These are phyloP conservation scores for Gadus chalcogrammus DNA, from an alignment of 2,113 vertebrate species.

Conservation along the genomic window DNA sequence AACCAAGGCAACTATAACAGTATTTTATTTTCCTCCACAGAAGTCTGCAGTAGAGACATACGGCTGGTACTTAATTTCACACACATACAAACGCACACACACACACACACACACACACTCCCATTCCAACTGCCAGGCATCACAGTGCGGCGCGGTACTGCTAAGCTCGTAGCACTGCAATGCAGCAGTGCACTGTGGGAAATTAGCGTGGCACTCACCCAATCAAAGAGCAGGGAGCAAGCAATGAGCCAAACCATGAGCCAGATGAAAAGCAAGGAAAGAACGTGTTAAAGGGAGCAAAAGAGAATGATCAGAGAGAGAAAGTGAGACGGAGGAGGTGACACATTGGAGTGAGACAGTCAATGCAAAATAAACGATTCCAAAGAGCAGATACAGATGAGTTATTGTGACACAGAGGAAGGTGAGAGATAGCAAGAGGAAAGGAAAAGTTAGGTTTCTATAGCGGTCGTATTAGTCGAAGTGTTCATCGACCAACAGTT, in stretches of 20 bases:
- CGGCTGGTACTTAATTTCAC: not conserved
- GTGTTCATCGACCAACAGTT: slow-evolving; percentile 46
- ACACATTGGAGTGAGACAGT: slow-evolving; percentile 4
- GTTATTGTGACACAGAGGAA: too few species aligned
- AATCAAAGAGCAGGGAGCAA: slow-evolving; percentile 71
- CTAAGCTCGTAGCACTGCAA: slow-evolving; percentile 56
- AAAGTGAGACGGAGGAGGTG: slow-evolving; percentile 2
- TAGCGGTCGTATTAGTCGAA: slow-evolving; percentile 31
- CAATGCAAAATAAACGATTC: too few species aligned
- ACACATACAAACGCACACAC: not conserved
- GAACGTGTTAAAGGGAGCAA: slow-evolving; percentile 13
- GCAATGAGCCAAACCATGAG: slow-evolving; percentile 70
- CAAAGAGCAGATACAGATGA: too few species aligned
- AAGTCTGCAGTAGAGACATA: too few species aligned
- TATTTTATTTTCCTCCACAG: not conserved
- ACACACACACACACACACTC: slow-evolving; percentile 3
- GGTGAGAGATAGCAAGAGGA: too few species aligned
- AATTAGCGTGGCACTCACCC: slow-evolving; percentile 67
- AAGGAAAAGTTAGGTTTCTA: slow-evolving; percentile 43
- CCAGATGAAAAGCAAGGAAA: slow-evolving; percentile 45
- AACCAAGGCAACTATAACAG: not conserved
- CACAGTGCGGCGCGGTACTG: slow-evolving; percentile 37
- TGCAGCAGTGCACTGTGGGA: slow-evolving; percentile 68
- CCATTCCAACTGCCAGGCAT: not conserved
- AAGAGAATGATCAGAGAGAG: not conserved